Base-by-base conservation (phyloP, 1,140 invertebrate species). In the Neocloeon triangulifer region DNA sequence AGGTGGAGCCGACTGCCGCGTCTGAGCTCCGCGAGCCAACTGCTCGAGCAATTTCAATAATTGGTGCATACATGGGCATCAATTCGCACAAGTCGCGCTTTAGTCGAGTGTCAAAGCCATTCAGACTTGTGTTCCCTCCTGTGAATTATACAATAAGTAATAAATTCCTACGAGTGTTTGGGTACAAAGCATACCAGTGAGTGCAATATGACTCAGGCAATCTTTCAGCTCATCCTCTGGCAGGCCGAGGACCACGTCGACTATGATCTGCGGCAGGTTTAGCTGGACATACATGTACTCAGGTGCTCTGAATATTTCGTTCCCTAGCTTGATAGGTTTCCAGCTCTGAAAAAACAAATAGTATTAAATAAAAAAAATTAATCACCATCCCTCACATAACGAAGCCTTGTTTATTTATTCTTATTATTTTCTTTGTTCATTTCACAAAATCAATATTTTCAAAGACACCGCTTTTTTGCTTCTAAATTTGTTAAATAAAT, bases 241-340 rank as follows among this genome's bases (percentile, higher is more conserved):
- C 19, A 61, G 40, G 33, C 53, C 58, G 17, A 42, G 42, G 14
- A 54, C 52, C 7, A 56, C 49, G 36, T 57, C 52, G 38, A 51
- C 50, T 26, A 59, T 55, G 26, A 57, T 49, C 48, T 56, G 42
- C 2, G 57, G 56, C 14, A 60, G 42, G 30, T 47, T 45, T 18
- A 60, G 38, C 30, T 50, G 49, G 5, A 55, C 42, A 32, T 61
- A 61, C 58, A 60, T 61, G 39, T 59, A 47, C 41, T 61, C 59
- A 18, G 59, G 57, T 17, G 58, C 59, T 31, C 55, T 45, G 25
- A 56, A 58, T 19, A 59, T 37, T 39, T 61, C 59, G n/a, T 52
- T 44, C 13, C 56, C 56, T 14, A 60, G 40, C 2, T 50, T 51
- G n/a, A n/a, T n/a, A n/a, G n/a, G n/a, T n/a, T n/a, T n/a, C 28